Base-by-base conservation (phyloP, 2,797 vertebrate species). In the Acomys russatus region DNA sequence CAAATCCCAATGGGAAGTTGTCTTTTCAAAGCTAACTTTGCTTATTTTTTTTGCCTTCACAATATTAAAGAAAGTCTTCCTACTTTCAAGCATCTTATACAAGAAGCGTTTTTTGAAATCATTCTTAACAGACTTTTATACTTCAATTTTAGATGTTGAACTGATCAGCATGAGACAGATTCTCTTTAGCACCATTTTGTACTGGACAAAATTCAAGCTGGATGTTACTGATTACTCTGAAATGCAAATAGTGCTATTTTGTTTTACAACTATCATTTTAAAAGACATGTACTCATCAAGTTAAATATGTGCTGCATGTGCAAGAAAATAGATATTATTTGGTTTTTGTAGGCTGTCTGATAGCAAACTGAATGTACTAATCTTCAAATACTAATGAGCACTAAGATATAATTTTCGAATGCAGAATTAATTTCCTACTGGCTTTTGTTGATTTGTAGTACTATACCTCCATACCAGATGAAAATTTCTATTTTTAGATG, bases 161-260 rank as follows among this genome's bases (percentile, higher is more conserved):
- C 28, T 35, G 92, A 94, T 94, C 77, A 90, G 54, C 93, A 63
- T 89, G 96, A 96, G 49, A 66, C 93, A 96, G 61, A 97, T 95
- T 98, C 78, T 86, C 63, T 96, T 95, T 78, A 95, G 54, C 79
- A 91, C 28, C 86, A 54, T 96, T 97, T 97, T 94, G 59, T 96
- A 88, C 87, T 97, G 95, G 92, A 94, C 86, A 76, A 90, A 95
- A 92, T 96, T 97, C 87, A 97, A 96, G 78, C 84, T 97, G 94
- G 61, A 87, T 97, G 97, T 95, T 97, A 90, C 94, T 91, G 94
- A 97, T 97, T 95, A 91, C 90, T 97, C 84, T 96, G 93, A 97
- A 98, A 97, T 97, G 96, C 91, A 97, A 96, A 97, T 97, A 79
- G 66, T 97, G 85, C 73, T 94, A 70, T 97, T 97, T 96, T 97